A percentile compares a stretch with the other conserved stretches of the same genome.
Evolutionary conservation across 2,113 vertebrate species (phyloP).

Genomic region (Polypterus senegalus): DNA sequence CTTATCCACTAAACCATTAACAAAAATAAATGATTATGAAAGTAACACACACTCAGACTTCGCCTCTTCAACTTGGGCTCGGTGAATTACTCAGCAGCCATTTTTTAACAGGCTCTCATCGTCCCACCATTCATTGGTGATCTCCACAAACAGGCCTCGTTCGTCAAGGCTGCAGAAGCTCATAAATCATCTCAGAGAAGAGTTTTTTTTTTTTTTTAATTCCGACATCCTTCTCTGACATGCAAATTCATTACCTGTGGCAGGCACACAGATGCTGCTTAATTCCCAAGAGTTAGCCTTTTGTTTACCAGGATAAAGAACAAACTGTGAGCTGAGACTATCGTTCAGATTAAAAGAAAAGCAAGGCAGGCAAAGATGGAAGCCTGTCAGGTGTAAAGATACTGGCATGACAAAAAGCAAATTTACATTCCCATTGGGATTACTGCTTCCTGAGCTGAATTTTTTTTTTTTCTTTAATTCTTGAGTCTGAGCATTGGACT

Average conservation of each 20-base stretch:
- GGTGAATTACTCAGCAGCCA: no score
- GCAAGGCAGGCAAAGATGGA: background rate
- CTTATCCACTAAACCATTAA: no score
- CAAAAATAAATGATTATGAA: no score
- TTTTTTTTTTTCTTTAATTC: no score
- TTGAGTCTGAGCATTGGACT: no score
- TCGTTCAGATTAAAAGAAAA: background rate
- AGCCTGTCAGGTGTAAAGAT: background rate
- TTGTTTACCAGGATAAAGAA: constrained; percentile 41
- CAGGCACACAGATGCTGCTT: constrained; percentile 37
- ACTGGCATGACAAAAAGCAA: background rate
- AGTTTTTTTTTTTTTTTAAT: constrained; percentile 49
- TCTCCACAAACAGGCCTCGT: constrained; percentile 31
- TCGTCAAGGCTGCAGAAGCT: constrained; percentile 16
- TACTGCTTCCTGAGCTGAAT: background rate
- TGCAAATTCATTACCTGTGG: constrained; percentile 51
- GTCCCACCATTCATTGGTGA: no score
- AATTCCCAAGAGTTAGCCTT: constrained; percentile 35
- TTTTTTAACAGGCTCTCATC: no score
- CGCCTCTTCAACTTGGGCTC: no score
- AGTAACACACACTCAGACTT: no score
- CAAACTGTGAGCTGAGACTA: constrained; percentile 17
- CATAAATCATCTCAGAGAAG: constrained; percentile 70
- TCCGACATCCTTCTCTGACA: constrained; percentile 42
- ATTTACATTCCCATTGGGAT: background rate